A percentile compares a stretch with the other conserved stretches of the same genome.
Evolutionary conservation across 2,888 invertebrate species (phyloP).

Genomic region (Thera britannica): DNA sequence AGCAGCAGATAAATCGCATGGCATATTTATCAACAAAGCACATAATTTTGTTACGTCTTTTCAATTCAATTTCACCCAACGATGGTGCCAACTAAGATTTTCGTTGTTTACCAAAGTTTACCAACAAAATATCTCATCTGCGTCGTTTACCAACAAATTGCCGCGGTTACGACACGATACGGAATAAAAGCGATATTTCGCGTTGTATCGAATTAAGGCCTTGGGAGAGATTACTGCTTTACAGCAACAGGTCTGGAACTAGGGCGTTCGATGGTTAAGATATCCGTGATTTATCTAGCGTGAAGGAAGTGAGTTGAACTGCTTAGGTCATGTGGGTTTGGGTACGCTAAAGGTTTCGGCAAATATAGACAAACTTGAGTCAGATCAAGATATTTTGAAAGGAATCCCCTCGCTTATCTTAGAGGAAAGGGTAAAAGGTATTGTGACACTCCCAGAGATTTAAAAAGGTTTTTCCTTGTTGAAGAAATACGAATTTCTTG

Average conservation of each 20-base stretch:
- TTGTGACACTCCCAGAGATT: background rate
- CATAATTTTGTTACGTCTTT: constrained; percentile 20
- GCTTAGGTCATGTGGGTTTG: constrained; percentile 31
- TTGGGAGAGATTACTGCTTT: constrained; percentile 54
- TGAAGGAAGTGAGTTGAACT: constrained; percentile 30
- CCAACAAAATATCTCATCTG: constrained; percentile 35
- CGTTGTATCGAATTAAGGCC: constrained; percentile 63
- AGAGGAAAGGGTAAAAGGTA: background rate
- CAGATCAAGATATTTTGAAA: background rate
- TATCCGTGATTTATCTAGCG: constrained; percentile 40
- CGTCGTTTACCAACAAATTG: constrained; percentile 39
- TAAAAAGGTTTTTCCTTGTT: too few species aligned
- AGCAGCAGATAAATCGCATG: background rate
- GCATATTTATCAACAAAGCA: constrained; percentile 26
- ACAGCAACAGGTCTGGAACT: constrained; percentile 74
- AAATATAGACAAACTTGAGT: background rate
- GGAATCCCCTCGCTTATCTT: background rate
- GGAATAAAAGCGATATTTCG: constrained; percentile 53
- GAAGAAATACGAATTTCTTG: background rate
- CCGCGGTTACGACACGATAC: constrained; percentile 34
- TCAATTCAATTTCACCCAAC: constrained; percentile 26
- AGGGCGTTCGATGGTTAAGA: constrained; percentile 39
- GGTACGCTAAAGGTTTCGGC: constrained; percentile 14
- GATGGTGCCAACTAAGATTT: constrained; percentile 31
- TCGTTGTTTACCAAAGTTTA: constrained; percentile 33